Evolutionary conservation across 1,140 invertebrate genomes (phyloP), one percentile per base, ranked within the genome.

Genomic region (Pseudoatta argentina): DNA sequence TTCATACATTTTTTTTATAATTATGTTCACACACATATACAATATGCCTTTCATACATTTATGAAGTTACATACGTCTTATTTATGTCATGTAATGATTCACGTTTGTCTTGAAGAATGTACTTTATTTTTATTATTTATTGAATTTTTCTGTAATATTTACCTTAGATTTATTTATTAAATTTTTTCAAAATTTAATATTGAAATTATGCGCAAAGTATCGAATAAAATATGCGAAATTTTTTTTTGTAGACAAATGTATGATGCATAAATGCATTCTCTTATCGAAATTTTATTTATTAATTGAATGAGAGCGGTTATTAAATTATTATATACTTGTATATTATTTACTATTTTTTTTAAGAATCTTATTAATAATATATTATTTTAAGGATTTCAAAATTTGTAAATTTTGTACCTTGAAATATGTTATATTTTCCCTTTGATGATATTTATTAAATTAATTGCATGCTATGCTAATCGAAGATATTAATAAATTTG

Each of bases 401-500:
- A 21, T 21, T 21, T 21, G 0, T 55, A 30, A 34, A 53, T 64
- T n/a, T 61, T 64, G 14, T 51, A 24, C n/a, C 14, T 18, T n/a
- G 24, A 10, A 57, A 57, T 24, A 78, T 63, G 34, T 61, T 48
- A 53, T 64, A n/a, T 63, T 18, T 63, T 53, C 61, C 48, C 34
- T 75, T 34, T 53, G 0, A n/a, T n/a, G 44, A 44, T 81, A 53
- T 51, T 14, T 79, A 59, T 86, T 44, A 86, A 77, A 85, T 76
- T 77, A 34, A 76, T 82, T 77, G n/a, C 64, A 24, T 24, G 24
- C 12, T 12, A 34, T 69, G n/a, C 14, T 12, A 21, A 2, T 78
- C 2, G 10, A 66, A 55, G 53, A 87, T 57, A 69, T 77, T 72
- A 57, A 24, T 73, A 53, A 83, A 72, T 86, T 64, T 87, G 6